Conservation (phyloP, 2,113 vertebrate genomes). For the Oreochromis tanganicae region DNA sequence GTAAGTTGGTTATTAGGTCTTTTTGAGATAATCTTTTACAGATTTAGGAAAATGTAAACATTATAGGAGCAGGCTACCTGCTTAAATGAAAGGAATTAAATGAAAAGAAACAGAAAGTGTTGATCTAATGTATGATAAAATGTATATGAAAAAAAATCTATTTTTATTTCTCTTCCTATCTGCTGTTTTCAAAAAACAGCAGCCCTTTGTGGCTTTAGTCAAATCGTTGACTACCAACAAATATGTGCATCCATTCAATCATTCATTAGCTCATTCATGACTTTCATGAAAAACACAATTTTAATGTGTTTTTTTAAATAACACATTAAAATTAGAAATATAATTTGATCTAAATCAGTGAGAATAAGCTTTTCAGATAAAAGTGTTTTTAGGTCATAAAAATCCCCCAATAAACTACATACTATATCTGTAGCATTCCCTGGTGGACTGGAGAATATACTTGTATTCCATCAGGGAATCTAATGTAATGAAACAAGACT, state of each 20-base stretch:
- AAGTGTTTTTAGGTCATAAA: background rate
- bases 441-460: background rate
- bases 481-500: background rate
- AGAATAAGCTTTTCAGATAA: rapidly evolving
- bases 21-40: background rate
- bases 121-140: no score
- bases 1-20: background rate
- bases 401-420: background rate
- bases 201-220: no score
- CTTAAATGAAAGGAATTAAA: background rate
- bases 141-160: no score
- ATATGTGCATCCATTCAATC: no score
- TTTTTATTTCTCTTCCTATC: no score
- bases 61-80: background rate
- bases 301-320: background rate
- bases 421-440: background rate
- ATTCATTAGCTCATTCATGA: no score
- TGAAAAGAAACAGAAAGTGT: background rate
- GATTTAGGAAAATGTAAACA: background rate
- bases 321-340: no score
- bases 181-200: no score
- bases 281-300: no score
- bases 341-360: background rate
- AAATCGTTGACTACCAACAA: no score
- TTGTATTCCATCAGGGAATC: background rate